A percentile compares a stretch with the other conserved stretches of the same genome.
These are phyloP conservation scores for Phrynocephalus guinanensis DNA, from an alignment of 2,797 vertebrate species.

Conservation along the genomic window DNA sequence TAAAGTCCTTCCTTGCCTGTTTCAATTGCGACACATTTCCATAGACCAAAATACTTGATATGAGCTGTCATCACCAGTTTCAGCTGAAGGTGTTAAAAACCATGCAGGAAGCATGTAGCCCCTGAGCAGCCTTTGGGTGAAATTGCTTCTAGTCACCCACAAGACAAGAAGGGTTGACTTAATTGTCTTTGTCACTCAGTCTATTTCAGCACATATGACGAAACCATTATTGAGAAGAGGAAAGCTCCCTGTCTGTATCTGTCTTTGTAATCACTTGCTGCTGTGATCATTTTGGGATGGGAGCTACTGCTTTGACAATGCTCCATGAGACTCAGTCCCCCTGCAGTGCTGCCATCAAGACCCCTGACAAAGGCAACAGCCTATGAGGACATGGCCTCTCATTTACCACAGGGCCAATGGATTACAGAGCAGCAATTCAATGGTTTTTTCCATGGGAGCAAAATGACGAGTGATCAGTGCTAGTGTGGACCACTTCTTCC, in stretches of 20 bases:
- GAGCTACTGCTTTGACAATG: not conserved
- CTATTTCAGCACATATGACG: not conserved
- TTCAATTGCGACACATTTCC: slow-evolving; percentile 3
- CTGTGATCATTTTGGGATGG: not conserved
- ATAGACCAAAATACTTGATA: slow-evolving; percentile 14
- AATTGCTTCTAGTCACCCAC: not conserved
- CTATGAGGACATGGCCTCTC: not conserved
- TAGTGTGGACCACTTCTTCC: not conserved
- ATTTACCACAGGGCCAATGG: not conserved
- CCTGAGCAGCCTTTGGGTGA: not conserved
- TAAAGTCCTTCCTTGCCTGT: slow-evolving; percentile 6
- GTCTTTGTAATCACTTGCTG: no score
- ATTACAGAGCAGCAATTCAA: not conserved
- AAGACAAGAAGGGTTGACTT: not conserved
- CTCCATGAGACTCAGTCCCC: not conserved
- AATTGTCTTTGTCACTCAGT: not conserved
- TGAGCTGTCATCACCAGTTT: slow-evolving; percentile 7
- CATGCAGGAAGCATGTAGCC: not conserved
- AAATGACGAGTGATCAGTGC: no score
- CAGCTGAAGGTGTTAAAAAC: not conserved
- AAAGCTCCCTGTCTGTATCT: no score
- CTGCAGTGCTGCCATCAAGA: not conserved
- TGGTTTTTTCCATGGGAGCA: no score
- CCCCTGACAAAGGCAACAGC: not conserved
- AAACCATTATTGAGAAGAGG: no score